phyloP scores from a whole-genome alignment of 2,888 invertebrate genomes.

The Lepetodrilus schrolli region DNA sequence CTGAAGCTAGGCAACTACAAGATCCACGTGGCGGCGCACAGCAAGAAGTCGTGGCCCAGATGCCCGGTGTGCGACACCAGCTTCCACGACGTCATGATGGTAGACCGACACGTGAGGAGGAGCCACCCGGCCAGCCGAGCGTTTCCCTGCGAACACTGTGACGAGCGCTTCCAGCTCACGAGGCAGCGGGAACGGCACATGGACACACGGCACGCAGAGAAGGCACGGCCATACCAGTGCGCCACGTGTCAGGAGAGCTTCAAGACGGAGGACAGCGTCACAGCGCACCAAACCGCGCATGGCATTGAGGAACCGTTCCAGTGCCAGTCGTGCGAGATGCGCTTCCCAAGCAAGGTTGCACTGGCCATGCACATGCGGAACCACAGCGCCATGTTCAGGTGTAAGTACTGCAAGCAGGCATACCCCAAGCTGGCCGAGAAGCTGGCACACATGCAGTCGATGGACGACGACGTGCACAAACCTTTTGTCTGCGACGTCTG shows the following conservation, averaged over 20 bases:
- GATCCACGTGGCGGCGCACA: background rate
- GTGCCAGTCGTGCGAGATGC: background rate
- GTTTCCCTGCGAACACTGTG: background rate
- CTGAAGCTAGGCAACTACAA: conserved; percentile 1
- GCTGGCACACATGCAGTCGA: background rate
- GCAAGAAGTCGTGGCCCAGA: no score
- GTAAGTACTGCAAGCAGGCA: background rate
- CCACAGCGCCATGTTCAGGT: background rate
- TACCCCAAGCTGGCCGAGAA: background rate
- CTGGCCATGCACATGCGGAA: background rate
- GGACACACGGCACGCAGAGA: background rate
- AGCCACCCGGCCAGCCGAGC: background rate
- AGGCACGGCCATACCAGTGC: background rate
- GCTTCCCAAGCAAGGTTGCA: background rate
- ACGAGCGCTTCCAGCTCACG: background rate
- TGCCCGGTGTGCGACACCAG: background rate
- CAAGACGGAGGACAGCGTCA: background rate
- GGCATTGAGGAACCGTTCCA: background rate
- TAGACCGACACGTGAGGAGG: background rate
- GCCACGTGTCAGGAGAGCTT: background rate
- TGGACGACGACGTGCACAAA: background rate
- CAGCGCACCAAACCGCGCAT: background rate
- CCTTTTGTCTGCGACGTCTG: background rate
- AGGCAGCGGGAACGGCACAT: background rate
- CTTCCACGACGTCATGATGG: background rate